phyloP scores from a whole-genome alignment of 1,140 invertebrate genomes.

The Drosophila persimilis region DNA sequence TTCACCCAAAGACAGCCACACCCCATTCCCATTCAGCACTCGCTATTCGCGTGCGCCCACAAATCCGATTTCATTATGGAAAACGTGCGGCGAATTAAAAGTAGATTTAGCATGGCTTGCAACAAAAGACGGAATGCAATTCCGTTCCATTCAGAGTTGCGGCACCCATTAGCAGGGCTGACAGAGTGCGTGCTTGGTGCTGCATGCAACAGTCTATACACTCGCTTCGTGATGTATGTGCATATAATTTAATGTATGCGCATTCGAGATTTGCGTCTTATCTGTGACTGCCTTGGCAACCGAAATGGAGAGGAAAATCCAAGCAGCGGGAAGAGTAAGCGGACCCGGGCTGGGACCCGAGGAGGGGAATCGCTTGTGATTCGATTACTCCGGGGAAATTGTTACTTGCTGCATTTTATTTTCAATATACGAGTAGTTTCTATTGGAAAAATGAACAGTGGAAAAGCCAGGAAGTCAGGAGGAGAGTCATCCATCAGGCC shows the following conservation, averaged over 20 bases:
- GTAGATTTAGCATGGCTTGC: constrained; percentile 56
- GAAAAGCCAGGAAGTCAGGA: too few species aligned
- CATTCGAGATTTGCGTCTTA: constrained; percentile 47
- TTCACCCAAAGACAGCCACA: not conserved
- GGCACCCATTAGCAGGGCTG: constrained; percentile 55
- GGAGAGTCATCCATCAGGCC: too few species aligned
- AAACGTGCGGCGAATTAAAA: constrained; percentile 76
- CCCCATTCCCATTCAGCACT: constrained; percentile 1
- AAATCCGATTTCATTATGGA: constrained; percentile 80
- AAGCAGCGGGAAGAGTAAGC: too few species aligned
- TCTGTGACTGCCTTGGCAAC: constrained; percentile 15
- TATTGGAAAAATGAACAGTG: too few species aligned
- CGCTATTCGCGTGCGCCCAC: constrained; percentile 37
- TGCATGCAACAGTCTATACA: constrained; percentile 9
- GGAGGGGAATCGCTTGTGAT: too few species aligned
- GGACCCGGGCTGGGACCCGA: too few species aligned
- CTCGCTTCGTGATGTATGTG: constrained; percentile 18
- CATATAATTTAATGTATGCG: constrained; percentile 52
- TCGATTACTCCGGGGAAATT: too few species aligned
- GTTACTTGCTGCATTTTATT: too few species aligned
- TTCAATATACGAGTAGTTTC: too few species aligned
- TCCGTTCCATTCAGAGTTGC: constrained; percentile 26
- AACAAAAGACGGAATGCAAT: constrained; percentile 48
- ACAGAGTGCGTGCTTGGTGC: constrained; percentile 18
- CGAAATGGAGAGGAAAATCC: not conserved